Percentiles rank a stretch among this genome's conserved stretches.
phyloP scores from a whole-genome alignment of 2,113 vertebrate genomes.

The Tragelaphus strepsiceros region DNA sequence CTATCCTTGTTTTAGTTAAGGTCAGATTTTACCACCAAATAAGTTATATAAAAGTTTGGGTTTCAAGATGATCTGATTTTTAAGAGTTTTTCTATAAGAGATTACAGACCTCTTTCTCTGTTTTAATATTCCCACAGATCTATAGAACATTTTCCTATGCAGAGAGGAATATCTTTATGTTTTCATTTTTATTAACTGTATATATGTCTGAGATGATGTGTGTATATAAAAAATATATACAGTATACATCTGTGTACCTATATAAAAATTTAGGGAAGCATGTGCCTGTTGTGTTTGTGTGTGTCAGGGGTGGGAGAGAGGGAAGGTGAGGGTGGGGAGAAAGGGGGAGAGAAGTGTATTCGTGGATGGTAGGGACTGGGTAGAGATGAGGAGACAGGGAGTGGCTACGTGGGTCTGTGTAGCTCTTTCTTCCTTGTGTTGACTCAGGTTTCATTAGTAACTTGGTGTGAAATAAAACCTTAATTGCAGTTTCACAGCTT shows the following conservation, averaged over 20 bases:
- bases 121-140: neutral
- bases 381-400: neutral
- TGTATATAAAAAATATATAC: neutral
- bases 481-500: conserved; percentile 39
- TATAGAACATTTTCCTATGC: neutral
- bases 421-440: neutral
- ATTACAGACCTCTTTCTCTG: neutral
- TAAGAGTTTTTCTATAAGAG: neutral
- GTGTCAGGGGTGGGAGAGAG: neutral
- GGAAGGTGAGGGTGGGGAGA: accelerated
- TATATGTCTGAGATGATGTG: neutral
- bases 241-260: neutral
- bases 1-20: neutral
- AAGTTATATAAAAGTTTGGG: neutral
- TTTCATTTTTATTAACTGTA: neutral
- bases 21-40: neutral
- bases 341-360: neutral
- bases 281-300: neutral
- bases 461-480: conserved; percentile 11
- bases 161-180: neutral
- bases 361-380: neutral
- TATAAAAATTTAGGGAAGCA: neutral
- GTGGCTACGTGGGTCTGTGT: neutral
- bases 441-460: conserved; percentile 39
- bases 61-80: conserved; percentile 14